phyloP scores from a whole-genome alignment of 1,140 invertebrate genomes.

The Stenopsyche tienmushanensis region DNA sequence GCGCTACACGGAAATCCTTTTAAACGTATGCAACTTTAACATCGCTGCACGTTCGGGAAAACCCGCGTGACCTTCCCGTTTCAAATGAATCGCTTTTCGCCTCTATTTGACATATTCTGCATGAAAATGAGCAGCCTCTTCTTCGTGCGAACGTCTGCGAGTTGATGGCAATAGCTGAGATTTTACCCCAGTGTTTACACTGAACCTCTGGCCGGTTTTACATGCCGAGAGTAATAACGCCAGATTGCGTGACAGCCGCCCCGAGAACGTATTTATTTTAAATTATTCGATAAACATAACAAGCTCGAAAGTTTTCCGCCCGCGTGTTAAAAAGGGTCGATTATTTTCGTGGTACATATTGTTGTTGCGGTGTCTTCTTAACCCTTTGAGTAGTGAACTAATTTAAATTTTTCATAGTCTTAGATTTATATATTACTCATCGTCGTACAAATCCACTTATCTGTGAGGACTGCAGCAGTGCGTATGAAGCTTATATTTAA shows the following conservation, averaged over 20 bases:
- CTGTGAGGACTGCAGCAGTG: too few relatives aligned
- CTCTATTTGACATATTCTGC: neutral
- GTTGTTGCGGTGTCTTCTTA: too few relatives aligned
- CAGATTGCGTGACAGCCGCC: conserved; percentile 14
- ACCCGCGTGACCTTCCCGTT: neutral
- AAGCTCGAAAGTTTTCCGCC: too few relatives aligned
- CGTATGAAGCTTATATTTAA: too few relatives aligned
- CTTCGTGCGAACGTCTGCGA: neutral
- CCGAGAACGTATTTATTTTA: conserved; percentile 8
- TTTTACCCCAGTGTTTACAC: neutral
- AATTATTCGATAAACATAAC: conserved; percentile 6
- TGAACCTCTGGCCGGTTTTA: too few relatives aligned
- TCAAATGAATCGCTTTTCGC: neutral
- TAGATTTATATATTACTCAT: too few relatives aligned
- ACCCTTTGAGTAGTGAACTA: too few relatives aligned
- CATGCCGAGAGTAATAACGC: conserved; percentile 16
- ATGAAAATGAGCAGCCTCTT: neutral
- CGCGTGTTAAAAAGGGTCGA: too few relatives aligned
- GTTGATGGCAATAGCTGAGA: neutral
- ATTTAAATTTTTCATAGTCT: too few relatives aligned
- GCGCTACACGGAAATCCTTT: conserved; percentile 32
- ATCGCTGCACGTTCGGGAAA: conserved; percentile 7
- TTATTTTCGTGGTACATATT: too few relatives aligned
- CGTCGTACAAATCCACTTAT: too few relatives aligned
- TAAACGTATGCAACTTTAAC: conserved; percentile 33